Conservation (phyloP, 1,140 invertebrate species). For the Sinonovacula constricta region DNA sequence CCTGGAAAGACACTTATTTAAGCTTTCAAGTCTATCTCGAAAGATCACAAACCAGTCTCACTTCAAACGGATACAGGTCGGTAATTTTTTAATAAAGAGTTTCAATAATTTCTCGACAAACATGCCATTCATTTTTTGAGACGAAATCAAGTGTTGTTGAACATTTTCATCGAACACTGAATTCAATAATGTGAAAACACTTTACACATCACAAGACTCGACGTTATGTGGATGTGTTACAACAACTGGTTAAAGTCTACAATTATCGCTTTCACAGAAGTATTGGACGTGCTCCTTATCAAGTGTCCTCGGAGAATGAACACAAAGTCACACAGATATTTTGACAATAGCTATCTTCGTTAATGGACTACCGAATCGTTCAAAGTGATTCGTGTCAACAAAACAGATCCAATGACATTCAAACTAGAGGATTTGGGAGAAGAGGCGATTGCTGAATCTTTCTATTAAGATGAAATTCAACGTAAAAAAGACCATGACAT, state of each 20-base stretch:
- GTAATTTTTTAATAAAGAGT: slow-evolving; percentile 14
- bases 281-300: no score
- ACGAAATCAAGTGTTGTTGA: slow-evolving; percentile 35
- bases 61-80: slow-evolving; percentile 14
- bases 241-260: no score
- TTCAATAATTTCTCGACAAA: neutral
- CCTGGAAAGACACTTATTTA: neutral
- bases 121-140: slow-evolving; percentile 19
- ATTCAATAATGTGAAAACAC: slow-evolving; percentile 34
- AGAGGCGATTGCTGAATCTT: no score
- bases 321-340: no score
- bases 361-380: no score
- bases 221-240: slow-evolving; percentile 25
- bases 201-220: slow-evolving; percentile 28
- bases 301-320: no score
- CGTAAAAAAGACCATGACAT: neutral
- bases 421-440: neutral
- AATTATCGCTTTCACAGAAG: no score
- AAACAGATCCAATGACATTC: neutral
- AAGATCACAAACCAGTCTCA: neutral
- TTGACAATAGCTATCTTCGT: slow-evolving; percentile 44
- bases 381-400: no score
- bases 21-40: neutral
- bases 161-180: slow-evolving; percentile 30
- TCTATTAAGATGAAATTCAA: neutral